Percentiles rank a stretch among this genome's conserved stretches.
phyloP scores from a whole-genome alignment of 2,888 invertebrate genomes.

The Athripsodes cinereus region DNA sequence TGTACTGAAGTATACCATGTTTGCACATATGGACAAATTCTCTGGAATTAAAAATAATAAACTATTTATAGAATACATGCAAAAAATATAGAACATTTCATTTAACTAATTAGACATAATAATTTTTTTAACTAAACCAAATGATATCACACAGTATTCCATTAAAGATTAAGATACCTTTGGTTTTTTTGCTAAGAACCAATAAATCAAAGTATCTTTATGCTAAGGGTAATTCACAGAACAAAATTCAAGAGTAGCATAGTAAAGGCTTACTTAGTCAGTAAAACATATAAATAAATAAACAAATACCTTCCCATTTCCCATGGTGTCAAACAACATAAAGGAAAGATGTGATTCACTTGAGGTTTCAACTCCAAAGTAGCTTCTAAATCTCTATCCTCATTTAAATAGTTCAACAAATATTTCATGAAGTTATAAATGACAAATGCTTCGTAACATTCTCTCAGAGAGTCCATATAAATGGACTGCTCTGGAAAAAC shows the following conservation, averaged over 20 bases:
- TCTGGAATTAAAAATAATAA: conserved; percentile 42
- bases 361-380: conserved; percentile 75
- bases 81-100: too few relatives aligned
- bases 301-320: conserved; percentile 72
- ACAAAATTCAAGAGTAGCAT: too few relatives aligned
- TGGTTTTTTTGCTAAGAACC: too few relatives aligned
- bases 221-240: too few relatives aligned
- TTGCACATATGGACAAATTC: conserved; percentile 93
- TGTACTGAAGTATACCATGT: conserved; percentile 94
- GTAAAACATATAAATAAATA: not conserved
- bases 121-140: too few relatives aligned
- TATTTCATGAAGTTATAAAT: conserved; percentile 98
- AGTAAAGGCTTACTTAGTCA: too few relatives aligned
- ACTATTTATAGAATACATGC: not conserved
- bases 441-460: conserved; percentile 97
- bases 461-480: conserved; percentile 86
- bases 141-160: too few relatives aligned
- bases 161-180: too few relatives aligned
- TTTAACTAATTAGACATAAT: too few relatives aligned
- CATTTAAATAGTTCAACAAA: conserved; percentile 82
- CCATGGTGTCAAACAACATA: conserved; percentile 90
- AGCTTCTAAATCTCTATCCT: conserved; percentile 79
- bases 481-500: conserved; percentile 83
- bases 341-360: conserved; percentile 83
- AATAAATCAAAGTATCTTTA: too few relatives aligned